A percentile compares a stretch with the other conserved stretches of the same genome.
Conservation (phyloP, 2,113 vertebrate species). For the Tragulus kanchil region DNA sequence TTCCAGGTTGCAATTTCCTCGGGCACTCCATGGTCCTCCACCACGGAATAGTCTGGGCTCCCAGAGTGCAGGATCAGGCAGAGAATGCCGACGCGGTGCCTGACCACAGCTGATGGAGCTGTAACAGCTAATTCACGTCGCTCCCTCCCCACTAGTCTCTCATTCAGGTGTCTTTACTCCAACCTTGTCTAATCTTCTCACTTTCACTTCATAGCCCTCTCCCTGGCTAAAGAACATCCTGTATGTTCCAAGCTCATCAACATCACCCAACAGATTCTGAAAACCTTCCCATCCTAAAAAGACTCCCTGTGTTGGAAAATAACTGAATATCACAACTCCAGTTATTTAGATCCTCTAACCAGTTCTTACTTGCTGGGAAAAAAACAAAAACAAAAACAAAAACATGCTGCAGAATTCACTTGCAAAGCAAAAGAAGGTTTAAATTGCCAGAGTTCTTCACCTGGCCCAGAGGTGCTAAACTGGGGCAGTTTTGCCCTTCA, state of each 20-base stretch:
- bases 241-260: background rate
- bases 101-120: background rate
- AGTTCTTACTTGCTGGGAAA: background rate
- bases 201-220: background rate
- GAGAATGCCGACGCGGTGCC: background rate
- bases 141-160: background rate
- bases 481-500: background rate
- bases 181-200: background rate
- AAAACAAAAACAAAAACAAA: background rate
- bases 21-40: background rate
- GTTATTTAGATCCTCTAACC: background rate
- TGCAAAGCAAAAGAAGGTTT: background rate
- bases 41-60: background rate
- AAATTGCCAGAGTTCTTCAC: background rate
- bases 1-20: background rate
- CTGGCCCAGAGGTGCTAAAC: background rate
- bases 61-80: background rate
- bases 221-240: background rate
- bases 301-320: background rate
- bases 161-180: background rate
- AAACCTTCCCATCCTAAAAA: constrained; percentile 10
- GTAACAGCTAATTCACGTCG: background rate
- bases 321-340: background rate
- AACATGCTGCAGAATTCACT: background rate
- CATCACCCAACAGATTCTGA: background rate